Conservation (phyloP, 1,140 invertebrate species). For the Heliconius hermathena region DNA sequence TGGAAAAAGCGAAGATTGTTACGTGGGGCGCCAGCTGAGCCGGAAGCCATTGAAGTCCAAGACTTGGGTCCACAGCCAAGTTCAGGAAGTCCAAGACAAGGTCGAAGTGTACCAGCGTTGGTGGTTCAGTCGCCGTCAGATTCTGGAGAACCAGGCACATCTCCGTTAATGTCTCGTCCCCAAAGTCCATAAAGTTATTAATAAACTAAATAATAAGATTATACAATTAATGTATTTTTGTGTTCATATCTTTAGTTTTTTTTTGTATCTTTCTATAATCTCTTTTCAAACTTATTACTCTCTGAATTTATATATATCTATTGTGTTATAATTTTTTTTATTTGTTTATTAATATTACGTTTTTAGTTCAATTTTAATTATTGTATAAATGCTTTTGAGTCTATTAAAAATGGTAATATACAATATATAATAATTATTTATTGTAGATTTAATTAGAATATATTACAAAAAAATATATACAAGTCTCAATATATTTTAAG, state of each 20-base stretch:
- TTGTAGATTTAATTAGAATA: no score
- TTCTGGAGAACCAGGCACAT: conserved; percentile 37
- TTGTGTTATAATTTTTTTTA: not conserved
- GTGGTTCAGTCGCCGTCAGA: conserved; percentile 56
- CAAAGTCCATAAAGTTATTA: not conserved
- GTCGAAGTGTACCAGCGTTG: conserved; percentile 44
- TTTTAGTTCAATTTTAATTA: not conserved
- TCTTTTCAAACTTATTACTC: not conserved
- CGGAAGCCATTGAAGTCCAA: conserved; percentile 52
- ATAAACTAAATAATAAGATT: not conserved
- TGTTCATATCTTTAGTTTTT: conserved; percentile 6
- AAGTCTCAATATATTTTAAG: no score
- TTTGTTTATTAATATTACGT: no score
- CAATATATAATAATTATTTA: not conserved
- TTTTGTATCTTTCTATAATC: not conserved
- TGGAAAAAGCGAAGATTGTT: conserved; percentile 59
- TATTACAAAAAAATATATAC: no score
- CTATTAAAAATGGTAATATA: no score
- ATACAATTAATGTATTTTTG: not conserved
- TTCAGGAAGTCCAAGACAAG: conserved; percentile 26
- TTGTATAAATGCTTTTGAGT: not conserved
- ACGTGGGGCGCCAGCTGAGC: conserved; percentile 37
- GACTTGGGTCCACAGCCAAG: conserved; percentile 43
- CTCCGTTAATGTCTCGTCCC: conserved; percentile 39
- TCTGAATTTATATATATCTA: not conserved